Conservation (phyloP, 2,888 invertebrate genomes). For the Eristalinus aeneus region DNA sequence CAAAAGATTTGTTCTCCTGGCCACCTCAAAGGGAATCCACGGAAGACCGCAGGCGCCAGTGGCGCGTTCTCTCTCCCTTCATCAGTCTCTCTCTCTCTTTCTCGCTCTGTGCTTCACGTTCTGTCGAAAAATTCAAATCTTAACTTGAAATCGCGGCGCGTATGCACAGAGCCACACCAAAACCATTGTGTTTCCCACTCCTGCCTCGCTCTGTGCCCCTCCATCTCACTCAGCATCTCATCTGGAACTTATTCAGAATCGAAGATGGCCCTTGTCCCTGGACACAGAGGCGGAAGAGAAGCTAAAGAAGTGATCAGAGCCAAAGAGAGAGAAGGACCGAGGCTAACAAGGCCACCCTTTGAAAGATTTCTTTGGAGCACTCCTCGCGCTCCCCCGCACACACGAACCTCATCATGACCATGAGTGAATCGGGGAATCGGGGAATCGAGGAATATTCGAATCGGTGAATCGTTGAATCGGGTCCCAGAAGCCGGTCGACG, state of each 20-base stretch:
- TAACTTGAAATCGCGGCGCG: constrained; percentile 70
- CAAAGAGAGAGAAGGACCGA: constrained; percentile 47
- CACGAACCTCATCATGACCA: constrained; percentile 8
- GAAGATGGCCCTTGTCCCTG: constrained; percentile 42
- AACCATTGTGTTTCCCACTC: constrained; percentile 9
- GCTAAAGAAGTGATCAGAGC: neutral
- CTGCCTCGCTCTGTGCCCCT: neutral
- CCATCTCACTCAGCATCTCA: neutral
- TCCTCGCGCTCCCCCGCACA: neutral
- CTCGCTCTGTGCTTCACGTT: neutral
- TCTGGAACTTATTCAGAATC: constrained; percentile 63
- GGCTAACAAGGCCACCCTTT: constrained; percentile 70
- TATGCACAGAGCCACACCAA: constrained; percentile 42
- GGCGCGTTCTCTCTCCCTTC: constrained; percentile 11
- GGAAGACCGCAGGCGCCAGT: constrained; percentile 71
- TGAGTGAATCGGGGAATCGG: constrained; percentile 1
- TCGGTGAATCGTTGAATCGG: constrained; percentile 5
- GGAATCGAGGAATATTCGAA: constrained; percentile 29
- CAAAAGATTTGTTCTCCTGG: constrained; percentile 68
- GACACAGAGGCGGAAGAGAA: constrained; percentile 5
- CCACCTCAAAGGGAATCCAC: constrained; percentile 68
- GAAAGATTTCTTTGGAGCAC: constrained; percentile 23
- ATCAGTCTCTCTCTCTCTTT: constrained; percentile 19
- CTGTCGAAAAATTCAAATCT: constrained; percentile 64
- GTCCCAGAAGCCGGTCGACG: constrained; percentile 44